These are phyloP conservation scores for Eremobia ochroleuca DNA, from an alignment of 2,888 invertebrate species.

Conservation along the genomic window DNA sequence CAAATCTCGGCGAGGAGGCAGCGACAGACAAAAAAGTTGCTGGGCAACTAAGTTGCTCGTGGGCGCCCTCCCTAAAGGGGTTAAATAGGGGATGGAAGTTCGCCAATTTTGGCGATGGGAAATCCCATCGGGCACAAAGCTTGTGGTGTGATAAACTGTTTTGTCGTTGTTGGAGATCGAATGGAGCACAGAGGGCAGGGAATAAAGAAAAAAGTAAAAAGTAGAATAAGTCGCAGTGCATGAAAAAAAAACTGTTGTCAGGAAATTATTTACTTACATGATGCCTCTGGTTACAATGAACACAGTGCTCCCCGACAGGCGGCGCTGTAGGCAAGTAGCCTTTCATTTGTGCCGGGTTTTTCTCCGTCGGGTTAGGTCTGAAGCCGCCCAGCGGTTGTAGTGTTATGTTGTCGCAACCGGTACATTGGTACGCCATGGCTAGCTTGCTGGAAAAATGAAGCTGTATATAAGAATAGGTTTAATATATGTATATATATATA, in stretches of 20 bases:
- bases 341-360: slow-evolving; percentile 90
- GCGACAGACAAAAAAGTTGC: too few relatives aligned
- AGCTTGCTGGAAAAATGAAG: slow-evolving; percentile 92
- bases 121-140: neutral
- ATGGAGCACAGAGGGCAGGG: neutral
- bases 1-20: too few relatives aligned
- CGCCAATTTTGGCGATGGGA: neutral
- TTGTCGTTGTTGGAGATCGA: neutral
- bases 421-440: slow-evolving; percentile 97
- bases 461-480: neutral
- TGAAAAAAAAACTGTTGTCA: neutral
- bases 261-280: slow-evolving; percentile 89
- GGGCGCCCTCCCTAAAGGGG: neutral
- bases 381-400: slow-evolving; percentile 94
- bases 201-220: neutral
- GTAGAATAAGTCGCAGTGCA: neutral
- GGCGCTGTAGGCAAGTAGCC: slow-evolving; percentile 94
- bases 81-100: neutral
- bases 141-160: neutral
- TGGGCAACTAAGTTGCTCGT: too few relatives aligned
- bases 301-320: slow-evolving; percentile 92
- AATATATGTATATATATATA: too few relatives aligned
- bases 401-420: slow-evolving; percentile 95
- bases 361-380: slow-evolving; percentile 91
- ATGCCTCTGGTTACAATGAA: slow-evolving; percentile 94